Conservation (phyloP, 1,140 invertebrate species). For the Lethrus apterus region DNA sequence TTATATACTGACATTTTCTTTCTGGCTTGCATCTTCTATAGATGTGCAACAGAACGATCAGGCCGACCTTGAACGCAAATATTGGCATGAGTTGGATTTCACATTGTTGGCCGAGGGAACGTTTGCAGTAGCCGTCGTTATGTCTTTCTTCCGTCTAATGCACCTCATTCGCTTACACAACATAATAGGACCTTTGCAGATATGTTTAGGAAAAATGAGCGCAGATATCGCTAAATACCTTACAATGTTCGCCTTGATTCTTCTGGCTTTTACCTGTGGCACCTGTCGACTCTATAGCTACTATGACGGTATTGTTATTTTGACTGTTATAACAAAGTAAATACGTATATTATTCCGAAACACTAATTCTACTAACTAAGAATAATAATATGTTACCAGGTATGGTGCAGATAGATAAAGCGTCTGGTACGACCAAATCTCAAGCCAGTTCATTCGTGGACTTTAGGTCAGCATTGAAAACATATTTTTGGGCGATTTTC, state of each 20-base stretch:
- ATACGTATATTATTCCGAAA: no score
- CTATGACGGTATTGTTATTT: conserved; percentile 51
- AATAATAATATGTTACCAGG: no score
- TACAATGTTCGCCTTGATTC: conserved; percentile 47
- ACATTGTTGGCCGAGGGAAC: conserved; percentile 64
- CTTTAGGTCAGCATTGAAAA: conserved; percentile 54
- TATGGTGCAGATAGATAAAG: conserved; percentile 49
- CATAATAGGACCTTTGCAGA: conserved; percentile 53
- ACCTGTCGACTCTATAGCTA: conserved; percentile 48
- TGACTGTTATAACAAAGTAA: no score
- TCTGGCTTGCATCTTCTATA: conserved; percentile 45
- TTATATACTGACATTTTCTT: conserved; percentile 45
- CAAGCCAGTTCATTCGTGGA: conserved; percentile 48
- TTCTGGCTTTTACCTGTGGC: conserved; percentile 48
- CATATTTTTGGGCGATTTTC: conserved; percentile 70
- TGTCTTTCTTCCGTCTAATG: conserved; percentile 55
- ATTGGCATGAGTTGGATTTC: conserved; percentile 64
- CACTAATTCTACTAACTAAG: no score
- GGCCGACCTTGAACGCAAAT: conserved; percentile 50
- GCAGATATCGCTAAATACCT: conserved; percentile 50
- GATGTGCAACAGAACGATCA: conserved; percentile 42
- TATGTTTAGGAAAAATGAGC: conserved; percentile 54
- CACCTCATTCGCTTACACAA: conserved; percentile 51
- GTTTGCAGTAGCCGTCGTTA: conserved; percentile 64
- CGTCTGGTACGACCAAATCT: conserved; percentile 39